These are phyloP conservation scores for Datnioides undecimradiatus DNA, from an alignment of 2,113 vertebrate genomes.

Conservation along the genomic window DNA sequence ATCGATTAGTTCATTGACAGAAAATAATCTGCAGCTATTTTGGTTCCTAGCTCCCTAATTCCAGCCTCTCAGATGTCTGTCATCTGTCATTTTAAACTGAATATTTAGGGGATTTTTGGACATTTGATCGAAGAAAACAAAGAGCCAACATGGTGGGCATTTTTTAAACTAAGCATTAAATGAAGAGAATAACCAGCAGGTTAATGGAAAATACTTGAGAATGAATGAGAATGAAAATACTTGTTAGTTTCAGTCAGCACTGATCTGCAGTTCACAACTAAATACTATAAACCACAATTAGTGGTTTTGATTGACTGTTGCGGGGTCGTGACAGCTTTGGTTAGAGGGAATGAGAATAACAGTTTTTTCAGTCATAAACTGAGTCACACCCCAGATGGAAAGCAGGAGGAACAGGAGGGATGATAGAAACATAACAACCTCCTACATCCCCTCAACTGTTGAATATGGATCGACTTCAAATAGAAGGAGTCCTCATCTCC, in stretches of 20 bases:
- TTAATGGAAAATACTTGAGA: too few relatives aligned
- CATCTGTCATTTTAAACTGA: not conserved
- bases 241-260: not conserved
- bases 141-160: not conserved
- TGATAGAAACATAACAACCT: constrained; percentile 28
- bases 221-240: not conserved
- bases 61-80: not conserved
- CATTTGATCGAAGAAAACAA: not conserved
- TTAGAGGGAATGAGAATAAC: not conserved
- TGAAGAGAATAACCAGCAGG: too few relatives aligned
- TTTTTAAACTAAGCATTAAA: too few relatives aligned
- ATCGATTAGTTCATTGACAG: not conserved
- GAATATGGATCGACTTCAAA: not conserved
- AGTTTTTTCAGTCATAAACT: not conserved
- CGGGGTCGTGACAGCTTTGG: not conserved
- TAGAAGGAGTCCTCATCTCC: not conserved
- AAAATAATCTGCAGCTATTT: not conserved
- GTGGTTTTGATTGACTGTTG: not conserved
- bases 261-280: not conserved
- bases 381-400: constrained; percentile 53
- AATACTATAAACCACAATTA: too few relatives aligned
- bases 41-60: too few relatives aligned
- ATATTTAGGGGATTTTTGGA: not conserved
- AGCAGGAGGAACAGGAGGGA: not conserved
- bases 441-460: not conserved